These are phyloP conservation scores for Corapipo altera DNA, from an alignment of 2,113 vertebrate species.

Conservation along the genomic window DNA sequence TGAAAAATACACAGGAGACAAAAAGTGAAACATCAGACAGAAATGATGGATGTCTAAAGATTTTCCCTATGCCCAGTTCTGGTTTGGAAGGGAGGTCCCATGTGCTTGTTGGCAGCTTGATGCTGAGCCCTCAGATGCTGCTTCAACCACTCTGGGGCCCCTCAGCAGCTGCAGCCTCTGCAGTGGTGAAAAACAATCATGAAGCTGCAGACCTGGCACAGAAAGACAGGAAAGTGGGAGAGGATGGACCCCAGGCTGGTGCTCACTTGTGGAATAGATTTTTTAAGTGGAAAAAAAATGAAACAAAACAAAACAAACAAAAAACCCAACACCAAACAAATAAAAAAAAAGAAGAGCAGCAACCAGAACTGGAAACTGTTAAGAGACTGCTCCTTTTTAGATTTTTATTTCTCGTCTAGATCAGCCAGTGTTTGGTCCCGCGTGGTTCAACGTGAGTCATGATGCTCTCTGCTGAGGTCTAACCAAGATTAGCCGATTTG, in stretches of 20 bases:
- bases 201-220: not conserved
- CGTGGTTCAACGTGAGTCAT: not conserved
- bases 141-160: not conserved
- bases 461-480: not conserved
- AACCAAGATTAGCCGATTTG: conserved; percentile 45
- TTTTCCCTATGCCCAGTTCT: accelerated
- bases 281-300: not conserved
- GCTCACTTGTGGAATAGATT: accelerated
- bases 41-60: not conserved
- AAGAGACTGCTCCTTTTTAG: not conserved
- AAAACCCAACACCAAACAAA: not conserved
- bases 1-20: not conserved
- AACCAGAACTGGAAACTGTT: not conserved
- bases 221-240: not conserved
- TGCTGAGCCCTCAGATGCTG: not conserved
- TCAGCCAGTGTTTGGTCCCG: not conserved
- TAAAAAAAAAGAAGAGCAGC: not conserved
- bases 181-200: accelerated
- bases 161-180: not conserved
- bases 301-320: not conserved
- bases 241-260: not conserved
- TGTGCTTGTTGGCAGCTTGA: not conserved
- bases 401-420: not conserved
- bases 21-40: not conserved
- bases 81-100: not conserved